Percentiles rank a stretch among this genome's conserved stretches.
Conservation (phyloP, 2,113 vertebrate genomes). For the Xiphorhynchus elegans region DNA sequence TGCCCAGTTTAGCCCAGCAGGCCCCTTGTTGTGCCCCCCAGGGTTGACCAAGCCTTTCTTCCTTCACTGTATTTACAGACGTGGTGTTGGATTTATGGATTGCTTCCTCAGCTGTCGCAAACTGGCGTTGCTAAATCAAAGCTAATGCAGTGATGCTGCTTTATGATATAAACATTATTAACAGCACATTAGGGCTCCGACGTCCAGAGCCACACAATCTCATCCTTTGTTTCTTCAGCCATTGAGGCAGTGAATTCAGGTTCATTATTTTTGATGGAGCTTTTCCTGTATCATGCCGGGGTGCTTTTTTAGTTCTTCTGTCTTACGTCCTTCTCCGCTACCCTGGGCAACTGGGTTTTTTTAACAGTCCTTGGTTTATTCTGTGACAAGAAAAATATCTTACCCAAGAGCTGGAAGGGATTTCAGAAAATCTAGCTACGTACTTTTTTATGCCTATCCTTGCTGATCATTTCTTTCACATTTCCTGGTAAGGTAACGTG, state of each 20-base stretch:
- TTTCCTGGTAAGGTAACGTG: not conserved
- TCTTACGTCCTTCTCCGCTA: conserved; percentile 2
- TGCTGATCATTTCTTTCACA: not conserved
- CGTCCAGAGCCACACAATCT: not conserved
- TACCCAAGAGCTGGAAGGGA: not conserved
- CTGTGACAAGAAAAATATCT: not conserved
- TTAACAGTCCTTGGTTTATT: not conserved
- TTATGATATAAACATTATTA: conserved; percentile 22
- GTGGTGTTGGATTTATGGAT: not conserved
- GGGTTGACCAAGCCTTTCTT: not conserved
- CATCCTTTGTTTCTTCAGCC: conserved; percentile 35
- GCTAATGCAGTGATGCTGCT: not conserved
- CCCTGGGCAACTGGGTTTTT: not conserved
- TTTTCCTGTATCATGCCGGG: conserved; percentile 27
- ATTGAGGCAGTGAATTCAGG: conserved; percentile 1
- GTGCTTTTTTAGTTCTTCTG: not conserved
- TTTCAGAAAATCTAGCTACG: not conserved
- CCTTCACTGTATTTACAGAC: not conserved
- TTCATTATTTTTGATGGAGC: conserved; percentile 2
- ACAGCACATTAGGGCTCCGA: conserved; percentile 20
- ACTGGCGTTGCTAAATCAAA: not conserved
- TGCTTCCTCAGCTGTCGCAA: not conserved
- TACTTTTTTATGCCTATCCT: not conserved
- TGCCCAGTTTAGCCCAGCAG: not conserved
- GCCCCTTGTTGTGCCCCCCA: not conserved